Evolutionary conservation across 2,888 invertebrate genomes (phyloP).

Genomic region (Standfussiana lucernea): DNA sequence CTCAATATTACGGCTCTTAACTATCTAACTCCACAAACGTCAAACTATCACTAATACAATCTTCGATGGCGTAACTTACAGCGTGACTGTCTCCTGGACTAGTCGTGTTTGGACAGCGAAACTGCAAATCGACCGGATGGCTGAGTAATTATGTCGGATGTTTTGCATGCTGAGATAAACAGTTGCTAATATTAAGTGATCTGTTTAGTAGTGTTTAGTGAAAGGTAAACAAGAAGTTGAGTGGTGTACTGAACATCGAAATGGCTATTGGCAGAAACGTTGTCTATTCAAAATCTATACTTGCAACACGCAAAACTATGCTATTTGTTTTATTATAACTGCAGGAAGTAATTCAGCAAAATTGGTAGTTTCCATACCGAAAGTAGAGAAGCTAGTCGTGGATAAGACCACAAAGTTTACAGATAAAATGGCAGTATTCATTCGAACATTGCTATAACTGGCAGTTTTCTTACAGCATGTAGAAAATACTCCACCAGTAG

Average conservation of each 20-base stretch:
- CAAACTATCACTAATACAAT: constrained; percentile 34
- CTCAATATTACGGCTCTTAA: constrained; percentile 1
- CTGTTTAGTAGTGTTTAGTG: constrained; percentile 40
- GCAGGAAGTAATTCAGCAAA: neutral
- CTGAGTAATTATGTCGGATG: constrained; percentile 62
- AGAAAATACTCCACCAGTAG: too few species aligned
- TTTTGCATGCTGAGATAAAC: constrained; percentile 60
- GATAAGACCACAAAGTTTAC: neutral
- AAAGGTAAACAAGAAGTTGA: neutral
- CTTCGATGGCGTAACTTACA: constrained; percentile 2
- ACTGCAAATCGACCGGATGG: constrained; percentile 54
- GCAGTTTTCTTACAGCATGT: neutral
- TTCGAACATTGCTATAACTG: neutral
- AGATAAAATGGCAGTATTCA: neutral
- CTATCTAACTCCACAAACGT: constrained; percentile 24
- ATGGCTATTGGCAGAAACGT: neutral
- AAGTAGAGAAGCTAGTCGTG: neutral
- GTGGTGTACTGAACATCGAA: neutral
- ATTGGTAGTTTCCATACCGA: neutral
- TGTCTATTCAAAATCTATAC: neutral
- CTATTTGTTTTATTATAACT: neutral
- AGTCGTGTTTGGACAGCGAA: constrained; percentile 57
- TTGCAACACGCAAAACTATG: neutral
- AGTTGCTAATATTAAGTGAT: constrained; percentile 50
- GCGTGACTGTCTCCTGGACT: constrained; percentile 44